These are phyloP conservation scores for Sebastes taczanowskii DNA, from an alignment of 2,797 vertebrate species.

Conservation along the genomic window DNA sequence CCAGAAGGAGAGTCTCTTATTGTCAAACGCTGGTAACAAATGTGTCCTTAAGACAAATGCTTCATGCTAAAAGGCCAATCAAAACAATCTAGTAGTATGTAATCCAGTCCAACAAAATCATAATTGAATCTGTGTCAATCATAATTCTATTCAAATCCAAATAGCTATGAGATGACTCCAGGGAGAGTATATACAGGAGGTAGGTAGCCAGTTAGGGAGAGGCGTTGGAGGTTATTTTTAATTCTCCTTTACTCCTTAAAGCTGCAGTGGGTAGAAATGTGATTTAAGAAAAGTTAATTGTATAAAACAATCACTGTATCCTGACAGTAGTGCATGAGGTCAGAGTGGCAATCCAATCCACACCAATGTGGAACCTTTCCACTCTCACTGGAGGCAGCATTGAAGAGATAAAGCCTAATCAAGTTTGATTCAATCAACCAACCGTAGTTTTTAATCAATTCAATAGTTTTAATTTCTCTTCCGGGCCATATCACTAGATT, in stretches of 20 bases:
- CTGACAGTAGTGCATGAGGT: too few species aligned
- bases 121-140: neutral
- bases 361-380: neutral
- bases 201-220: neutral
- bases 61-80: slow-evolving; percentile 24
- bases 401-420: neutral
- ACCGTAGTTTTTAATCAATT: neutral
- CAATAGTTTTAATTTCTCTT: neutral
- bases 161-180: neutral
- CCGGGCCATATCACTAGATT: neutral
- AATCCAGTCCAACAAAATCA: neutral
- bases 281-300: too few species aligned
- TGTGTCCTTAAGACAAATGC: neutral
- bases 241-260: neutral
- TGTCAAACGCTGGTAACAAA: slow-evolving; percentile 62
- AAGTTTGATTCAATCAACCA: neutral
- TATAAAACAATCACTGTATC: too few species aligned
- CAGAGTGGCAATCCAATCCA: too few species aligned
- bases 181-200: neutral
- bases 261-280: too few species aligned
- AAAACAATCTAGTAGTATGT: slow-evolving; percentile 2
- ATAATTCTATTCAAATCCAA: neutral
- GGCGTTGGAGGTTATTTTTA: neutral
- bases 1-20: slow-evolving; percentile 50
- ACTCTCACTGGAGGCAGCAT: neutral